Base-by-base conservation (phyloP, 2,113 vertebrate genomes). In the Colossoma macropomum region DNA sequence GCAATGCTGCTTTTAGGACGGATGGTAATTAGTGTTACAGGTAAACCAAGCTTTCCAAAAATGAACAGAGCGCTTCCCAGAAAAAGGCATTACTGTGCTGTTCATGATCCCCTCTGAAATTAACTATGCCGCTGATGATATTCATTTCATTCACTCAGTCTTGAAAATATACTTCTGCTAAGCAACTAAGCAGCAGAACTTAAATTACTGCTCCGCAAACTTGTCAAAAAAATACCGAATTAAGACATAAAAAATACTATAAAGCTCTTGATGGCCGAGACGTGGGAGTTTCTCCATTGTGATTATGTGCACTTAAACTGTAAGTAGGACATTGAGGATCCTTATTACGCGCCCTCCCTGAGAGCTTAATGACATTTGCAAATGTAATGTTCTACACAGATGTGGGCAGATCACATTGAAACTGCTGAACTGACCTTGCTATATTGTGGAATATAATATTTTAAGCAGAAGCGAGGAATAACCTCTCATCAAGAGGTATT, bases 341-440 rank as follows among this genome's bases (percentile, higher is more conserved):
- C 50, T 75, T 75, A 74, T 74, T 30, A 19, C 25, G 25, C 7
- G 13, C 48, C 27, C 48, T 75, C 25, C 48, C 52, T 56, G 25
- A 75, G 72, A 12, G 52, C 25, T 45, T 75, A 75, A 75, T 56
- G 72, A 56, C 72, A 56, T 75, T 19, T 52, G 71, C 71, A 50
- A 50, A 73, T 27, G 25, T 52, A 52, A 73, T 52, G 50, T 75
- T 56, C 72, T 34, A 23, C 27, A 32, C 71, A 74, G 71, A 73
- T 54, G 45, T 45, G 34, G 12, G 8, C 32, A n/a, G 34, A 41
- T 70, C 34, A 41, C 68, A 45, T 15, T 13, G 25, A 74, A 56
- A 19, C 72, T n/a, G 72, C 8, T 32, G 48, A 45, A 71, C 21
- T 45, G 34, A 45, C 68, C 68, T 41, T 71, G 34, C 38, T 45